phyloP scores from a whole-genome alignment of 2,888 invertebrate genomes.

The Coenonympha glycerion region DNA sequence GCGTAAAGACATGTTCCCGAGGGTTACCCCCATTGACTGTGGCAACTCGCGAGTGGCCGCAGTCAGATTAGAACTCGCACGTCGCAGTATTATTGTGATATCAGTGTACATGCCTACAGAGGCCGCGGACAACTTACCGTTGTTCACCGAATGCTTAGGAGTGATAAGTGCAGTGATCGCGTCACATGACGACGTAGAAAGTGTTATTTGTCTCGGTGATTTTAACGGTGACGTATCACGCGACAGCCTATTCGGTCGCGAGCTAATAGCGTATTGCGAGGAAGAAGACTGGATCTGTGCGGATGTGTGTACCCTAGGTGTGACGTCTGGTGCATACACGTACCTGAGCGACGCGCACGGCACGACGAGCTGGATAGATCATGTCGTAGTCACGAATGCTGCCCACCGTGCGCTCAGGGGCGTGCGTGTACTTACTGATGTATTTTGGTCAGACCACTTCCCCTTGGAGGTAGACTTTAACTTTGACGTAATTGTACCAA shows the following conservation, averaged over 20 bases:
- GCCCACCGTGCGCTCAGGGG: not conserved
- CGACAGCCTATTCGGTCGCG: not conserved
- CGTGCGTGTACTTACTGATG: not conserved
- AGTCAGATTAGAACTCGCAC: not conserved
- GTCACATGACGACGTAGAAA: not conserved
- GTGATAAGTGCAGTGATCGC: not conserved
- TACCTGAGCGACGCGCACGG: not conserved
- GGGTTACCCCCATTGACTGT: not conserved
- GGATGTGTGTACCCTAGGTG: not conserved
- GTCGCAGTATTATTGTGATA: not conserved
- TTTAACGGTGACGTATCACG: not conserved
- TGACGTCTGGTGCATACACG: not conserved
- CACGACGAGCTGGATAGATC: not conserved
- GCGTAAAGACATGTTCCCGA: not conserved
- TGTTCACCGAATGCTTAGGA: not conserved
- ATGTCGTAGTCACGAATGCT: not conserved
- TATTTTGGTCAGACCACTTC: slow-evolving; percentile 1
- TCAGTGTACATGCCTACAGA: not conserved
- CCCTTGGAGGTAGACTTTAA: not conserved
- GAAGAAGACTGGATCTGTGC: slow-evolving; percentile 1
- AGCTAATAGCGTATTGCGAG: not conserved
- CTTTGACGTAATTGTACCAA: not conserved
- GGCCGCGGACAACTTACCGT: not conserved
- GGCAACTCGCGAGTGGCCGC: not conserved
- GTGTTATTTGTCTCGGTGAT: not conserved